Percentiles rank a stretch among this genome's conserved stretches.
Conservation (phyloP, 92 coral and sea anemone species). For the Palythoa heliodiscus region DNA sequence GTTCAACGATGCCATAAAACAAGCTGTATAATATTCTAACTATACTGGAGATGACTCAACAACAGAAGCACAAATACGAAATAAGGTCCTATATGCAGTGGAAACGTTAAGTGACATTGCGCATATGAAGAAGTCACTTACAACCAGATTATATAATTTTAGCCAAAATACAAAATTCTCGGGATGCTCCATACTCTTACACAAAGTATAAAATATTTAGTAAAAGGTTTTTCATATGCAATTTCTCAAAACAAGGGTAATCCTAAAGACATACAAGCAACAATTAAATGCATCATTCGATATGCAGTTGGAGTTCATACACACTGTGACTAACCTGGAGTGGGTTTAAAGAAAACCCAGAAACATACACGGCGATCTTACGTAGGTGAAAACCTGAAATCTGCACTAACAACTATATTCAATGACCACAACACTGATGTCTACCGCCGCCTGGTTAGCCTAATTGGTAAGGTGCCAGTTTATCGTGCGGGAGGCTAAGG, state of each 20-base stretch:
- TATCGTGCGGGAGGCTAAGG: too few species aligned
- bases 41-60: slow-evolving; percentile 62
- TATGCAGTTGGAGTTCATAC: slow-evolving; percentile 40
- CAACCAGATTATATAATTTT: slow-evolving; percentile 32
- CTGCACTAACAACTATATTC: too few species aligned
- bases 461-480: too few species aligned
- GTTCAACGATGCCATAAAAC: slow-evolving; percentile 4
- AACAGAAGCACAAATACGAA: slow-evolving; percentile 36
- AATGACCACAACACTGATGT: too few species aligned
- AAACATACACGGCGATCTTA: slow-evolving; percentile 3
- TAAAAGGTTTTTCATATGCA: slow-evolving; percentile 9
- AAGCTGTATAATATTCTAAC: background rate
- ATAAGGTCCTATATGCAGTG: slow-evolving; percentile 46
- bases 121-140: slow-evolving; percentile 48
- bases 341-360: too few species aligned
- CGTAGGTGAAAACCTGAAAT: slow-evolving; percentile 34
- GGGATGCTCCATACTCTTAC: slow-evolving; percentile 9
- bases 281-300: slow-evolving; percentile 32
- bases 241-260: slow-evolving; percentile 26
- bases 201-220: slow-evolving; percentile 29
- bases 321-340: slow-evolving; percentile 46
- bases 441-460: too few species aligned
- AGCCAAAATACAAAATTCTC: background rate
- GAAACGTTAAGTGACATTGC: slow-evolving; percentile 53
- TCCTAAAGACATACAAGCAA: too few species aligned